Conservation (phyloP, 2,113 vertebrate species). For the Cebus imitator region DNA sequence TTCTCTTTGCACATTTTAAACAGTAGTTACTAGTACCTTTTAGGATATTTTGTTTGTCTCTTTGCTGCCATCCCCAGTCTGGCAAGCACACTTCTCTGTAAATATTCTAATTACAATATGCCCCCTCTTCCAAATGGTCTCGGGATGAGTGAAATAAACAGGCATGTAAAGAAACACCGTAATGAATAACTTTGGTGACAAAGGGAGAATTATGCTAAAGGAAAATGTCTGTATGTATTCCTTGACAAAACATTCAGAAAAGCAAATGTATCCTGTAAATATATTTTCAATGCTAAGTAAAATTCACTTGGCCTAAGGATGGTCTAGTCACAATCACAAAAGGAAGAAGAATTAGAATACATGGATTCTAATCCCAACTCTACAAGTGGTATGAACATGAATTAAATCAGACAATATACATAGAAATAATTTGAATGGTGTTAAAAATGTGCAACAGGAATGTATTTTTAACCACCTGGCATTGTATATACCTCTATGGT, state of each 20-base stretch:
- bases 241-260: slow-evolving; percentile 39
- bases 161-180: not conserved
- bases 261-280: slow-evolving; percentile 18
- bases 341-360: not conserved
- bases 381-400: not conserved
- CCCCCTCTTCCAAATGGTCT: not conserved
- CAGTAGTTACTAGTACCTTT: slow-evolving; percentile 19
- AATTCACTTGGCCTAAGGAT: not conserved
- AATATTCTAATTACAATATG: slow-evolving; percentile 2
- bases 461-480: not conserved
- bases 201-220: not conserved
- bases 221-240: not conserved
- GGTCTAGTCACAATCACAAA: not conserved
- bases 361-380: not conserved
- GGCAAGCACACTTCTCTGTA: not conserved
- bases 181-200: not conserved
- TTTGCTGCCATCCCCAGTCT: not conserved
- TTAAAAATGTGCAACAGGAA: not conserved
- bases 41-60: slow-evolving; percentile 43
- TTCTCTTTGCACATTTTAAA: slow-evolving; percentile 18
- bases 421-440: slow-evolving; percentile 18
- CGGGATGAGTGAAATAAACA: not conserved
- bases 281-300: not conserved
- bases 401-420: not conserved
- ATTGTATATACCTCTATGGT: not conserved